These are phyloP conservation scores for Bufotes viridis DNA, from an alignment of 2,797 vertebrate genomes.

Conservation along the genomic window DNA sequence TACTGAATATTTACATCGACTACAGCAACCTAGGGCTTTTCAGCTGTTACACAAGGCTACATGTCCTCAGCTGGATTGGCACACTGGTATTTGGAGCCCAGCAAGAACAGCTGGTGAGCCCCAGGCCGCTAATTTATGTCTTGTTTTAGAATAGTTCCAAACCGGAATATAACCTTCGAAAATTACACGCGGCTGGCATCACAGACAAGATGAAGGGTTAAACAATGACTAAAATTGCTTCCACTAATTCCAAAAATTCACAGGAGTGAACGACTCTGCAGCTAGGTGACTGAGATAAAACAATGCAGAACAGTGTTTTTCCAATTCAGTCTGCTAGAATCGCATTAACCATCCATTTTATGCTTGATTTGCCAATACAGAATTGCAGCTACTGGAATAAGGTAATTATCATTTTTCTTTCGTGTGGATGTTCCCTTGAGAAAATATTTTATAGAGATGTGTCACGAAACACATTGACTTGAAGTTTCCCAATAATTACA, in stretches of 20 bases:
- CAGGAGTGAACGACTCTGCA: slow-evolving; percentile 66
- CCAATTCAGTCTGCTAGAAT: slow-evolving; percentile 71
- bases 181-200: background rate
- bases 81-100: slow-evolving; percentile 10
- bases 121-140: slow-evolving; percentile 1
- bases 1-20: background rate
- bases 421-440: slow-evolving; percentile 67
- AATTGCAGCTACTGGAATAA: slow-evolving; percentile 71
- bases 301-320: slow-evolving; percentile 68
- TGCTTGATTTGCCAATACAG: slow-evolving; percentile 77
- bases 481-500: slow-evolving; percentile 68
- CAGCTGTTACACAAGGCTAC: background rate
- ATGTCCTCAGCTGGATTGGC: slow-evolving; percentile 4
- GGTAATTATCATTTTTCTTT: slow-evolving; percentile 73
- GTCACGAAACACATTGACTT: slow-evolving; percentile 67
- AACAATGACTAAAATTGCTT: slow-evolving; percentile 60
- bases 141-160: slow-evolving; percentile 5
- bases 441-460: slow-evolving; percentile 69
- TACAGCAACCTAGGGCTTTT: background rate
- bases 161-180: slow-evolving; percentile 9
- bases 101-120: slow-evolving; percentile 6
- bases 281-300: slow-evolving; percentile 69
- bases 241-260: slow-evolving; percentile 63
- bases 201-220: slow-evolving; percentile 2
- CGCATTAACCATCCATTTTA: slow-evolving; percentile 75